These are phyloP conservation scores for Maniola hyperantus DNA, from an alignment of 2,888 invertebrate species.

Conservation along the genomic window DNA sequence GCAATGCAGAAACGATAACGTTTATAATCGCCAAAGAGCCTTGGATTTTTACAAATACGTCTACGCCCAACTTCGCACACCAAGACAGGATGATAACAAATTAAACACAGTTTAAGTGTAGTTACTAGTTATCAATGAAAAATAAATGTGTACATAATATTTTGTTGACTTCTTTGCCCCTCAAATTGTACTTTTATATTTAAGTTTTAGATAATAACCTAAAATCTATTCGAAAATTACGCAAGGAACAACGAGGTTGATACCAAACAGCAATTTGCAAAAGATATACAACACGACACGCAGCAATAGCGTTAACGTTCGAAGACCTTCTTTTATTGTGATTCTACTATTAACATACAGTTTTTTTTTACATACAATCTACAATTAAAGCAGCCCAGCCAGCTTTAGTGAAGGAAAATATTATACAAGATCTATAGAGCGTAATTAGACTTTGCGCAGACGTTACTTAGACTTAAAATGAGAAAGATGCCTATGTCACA, in stretches of 20 bases:
- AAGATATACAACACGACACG: too few relatives aligned
- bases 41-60: slow-evolving; percentile 78
- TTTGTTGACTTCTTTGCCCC: slow-evolving; percentile 38
- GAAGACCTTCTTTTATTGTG: too few relatives aligned
- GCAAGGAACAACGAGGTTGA: neutral
- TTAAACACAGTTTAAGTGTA: slow-evolving; percentile 41
- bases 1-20: slow-evolving; percentile 64
- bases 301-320: too few relatives aligned
- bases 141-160: slow-evolving; percentile 39
- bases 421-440: too few relatives aligned
- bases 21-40: slow-evolving; percentile 72
- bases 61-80: slow-evolving; percentile 71
- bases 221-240: neutral
- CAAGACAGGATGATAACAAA: slow-evolving; percentile 55
- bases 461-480: too few relatives aligned
- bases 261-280: neutral
- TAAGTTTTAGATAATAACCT: slow-evolving; percentile 4
- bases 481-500: too few relatives aligned
- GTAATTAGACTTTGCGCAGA: too few relatives aligned
- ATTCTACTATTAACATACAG: too few relatives aligned
- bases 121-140: slow-evolving; percentile 39
- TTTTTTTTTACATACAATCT: too few relatives aligned
- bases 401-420: too few relatives aligned
- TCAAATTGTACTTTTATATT: slow-evolving; percentile 9
- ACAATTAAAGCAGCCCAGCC: too few relatives aligned